Evolutionary conservation across 92 coral and sea anemone species (phyloP).

Genomic region (Palythoa grandiflora): DNA sequence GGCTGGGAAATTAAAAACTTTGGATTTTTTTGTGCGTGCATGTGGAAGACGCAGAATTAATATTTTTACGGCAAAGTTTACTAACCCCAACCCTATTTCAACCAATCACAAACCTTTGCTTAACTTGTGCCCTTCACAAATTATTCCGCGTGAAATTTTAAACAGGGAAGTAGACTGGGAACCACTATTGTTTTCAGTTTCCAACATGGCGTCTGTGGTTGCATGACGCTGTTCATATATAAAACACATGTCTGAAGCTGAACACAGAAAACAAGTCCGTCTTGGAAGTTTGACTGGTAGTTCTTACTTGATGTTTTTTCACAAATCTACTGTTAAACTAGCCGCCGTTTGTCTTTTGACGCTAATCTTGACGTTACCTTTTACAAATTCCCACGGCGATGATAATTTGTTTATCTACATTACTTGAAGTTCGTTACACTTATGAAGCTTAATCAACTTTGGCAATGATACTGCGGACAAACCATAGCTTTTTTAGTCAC

Average conservation of each 20-base stretch:
- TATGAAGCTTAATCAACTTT: background rate
- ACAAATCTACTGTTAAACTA: conserved; percentile 75
- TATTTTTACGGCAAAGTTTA: too few species aligned
- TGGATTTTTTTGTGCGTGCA: too few species aligned
- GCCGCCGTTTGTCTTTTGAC: conserved; percentile 70
- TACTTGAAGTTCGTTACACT: too few species aligned
- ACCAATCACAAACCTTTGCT: too few species aligned
- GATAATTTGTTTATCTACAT: too few species aligned
- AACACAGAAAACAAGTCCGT: conserved; percentile 44
- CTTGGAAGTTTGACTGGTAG: background rate
- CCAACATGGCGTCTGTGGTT: conserved; percentile 80
- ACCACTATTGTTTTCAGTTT: background rate
- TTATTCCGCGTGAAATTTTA: background rate
- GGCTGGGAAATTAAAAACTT: too few species aligned
- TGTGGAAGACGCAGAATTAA: too few species aligned
- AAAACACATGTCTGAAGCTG: conserved; percentile 57
- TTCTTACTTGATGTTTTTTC: background rate
- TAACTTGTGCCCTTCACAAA: background rate
- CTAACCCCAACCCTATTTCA: too few species aligned
- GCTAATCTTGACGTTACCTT: conserved; percentile 61
- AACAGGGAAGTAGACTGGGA: background rate
- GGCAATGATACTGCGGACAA: conserved; percentile 26
- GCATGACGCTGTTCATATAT: conserved; percentile 29
- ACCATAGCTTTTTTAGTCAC: conserved; percentile 6
- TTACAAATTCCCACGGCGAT: too few species aligned